phyloP scores from a whole-genome alignment of 2,888 invertebrate genomes.

The Heliconius charithonia region DNA sequence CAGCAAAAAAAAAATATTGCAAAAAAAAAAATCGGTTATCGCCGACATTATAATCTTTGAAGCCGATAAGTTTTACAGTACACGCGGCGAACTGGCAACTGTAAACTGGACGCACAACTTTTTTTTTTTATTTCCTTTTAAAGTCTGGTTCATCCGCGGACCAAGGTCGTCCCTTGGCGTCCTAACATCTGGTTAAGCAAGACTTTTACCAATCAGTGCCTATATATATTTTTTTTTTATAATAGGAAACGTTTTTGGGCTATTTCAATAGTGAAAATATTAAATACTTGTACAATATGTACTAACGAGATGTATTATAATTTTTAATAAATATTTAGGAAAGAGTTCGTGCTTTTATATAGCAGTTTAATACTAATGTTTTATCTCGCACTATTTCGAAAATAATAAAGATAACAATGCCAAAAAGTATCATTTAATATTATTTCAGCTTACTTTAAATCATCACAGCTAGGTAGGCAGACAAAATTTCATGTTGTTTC shows the following conservation, averaged over 20 bases:
- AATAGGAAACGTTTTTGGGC: neutral
- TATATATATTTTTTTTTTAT: neutral
- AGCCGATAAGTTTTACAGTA: conserved; percentile 32
- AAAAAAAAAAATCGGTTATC: neutral
- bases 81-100: conserved; percentile 27
- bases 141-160: conserved; percentile 44
- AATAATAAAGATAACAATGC: too few species aligned
- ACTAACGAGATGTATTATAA: neutral
- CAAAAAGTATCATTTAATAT: too few species aligned
- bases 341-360: neutral
- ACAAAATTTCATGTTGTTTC: too few species aligned
- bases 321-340: neutral
- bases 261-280: neutral
- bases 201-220: conserved; percentile 2
- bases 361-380: neutral
- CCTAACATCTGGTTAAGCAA: conserved; percentile 36
- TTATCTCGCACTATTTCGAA: too few species aligned
- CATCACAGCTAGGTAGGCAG: too few species aligned
- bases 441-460: too few species aligned
- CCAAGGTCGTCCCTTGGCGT: conserved; percentile 43
- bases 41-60: conserved; percentile 1
- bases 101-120: conserved; percentile 57
- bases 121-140: conserved; percentile 44
- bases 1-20: neutral
- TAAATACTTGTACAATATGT: neutral